Conservation (phyloP, 2,113 vertebrate species). For the Vidua macroura region DNA sequence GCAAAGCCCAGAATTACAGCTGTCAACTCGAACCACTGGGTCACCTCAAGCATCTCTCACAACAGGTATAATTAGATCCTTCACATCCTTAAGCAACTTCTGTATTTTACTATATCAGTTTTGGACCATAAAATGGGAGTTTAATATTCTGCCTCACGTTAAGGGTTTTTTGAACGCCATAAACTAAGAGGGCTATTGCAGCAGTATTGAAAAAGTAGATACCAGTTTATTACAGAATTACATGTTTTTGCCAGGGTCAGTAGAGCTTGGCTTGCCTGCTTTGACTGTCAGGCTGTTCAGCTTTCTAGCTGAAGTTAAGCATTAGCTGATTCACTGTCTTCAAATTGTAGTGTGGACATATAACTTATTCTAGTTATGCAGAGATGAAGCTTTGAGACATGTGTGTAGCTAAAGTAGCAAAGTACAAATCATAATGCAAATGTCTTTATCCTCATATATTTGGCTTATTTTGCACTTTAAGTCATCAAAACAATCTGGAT, state of each 20-base stretch:
- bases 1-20: neutral
- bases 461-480: neutral
- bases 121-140: neutral
- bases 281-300: neutral
- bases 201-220: neutral
- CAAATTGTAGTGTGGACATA: neutral
- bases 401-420: neutral
- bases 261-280: neutral
- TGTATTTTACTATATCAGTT: neutral
- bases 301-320: neutral
- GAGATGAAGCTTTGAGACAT: neutral
- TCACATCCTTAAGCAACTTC: neutral
- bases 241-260: neutral
- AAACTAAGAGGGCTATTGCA: neutral
- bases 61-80: neutral
- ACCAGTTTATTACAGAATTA: neutral
- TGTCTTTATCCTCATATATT: neutral
- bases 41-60: neutral
- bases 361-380: neutral
- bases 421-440: neutral
- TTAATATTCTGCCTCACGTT: neutral
- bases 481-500: neutral
- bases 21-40: neutral
- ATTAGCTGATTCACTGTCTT: neutral
- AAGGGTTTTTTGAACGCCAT: neutral